phyloP scores from a whole-genome alignment of 2,113 vertebrate genomes.

The Poicephalus gulielmi region DNA sequence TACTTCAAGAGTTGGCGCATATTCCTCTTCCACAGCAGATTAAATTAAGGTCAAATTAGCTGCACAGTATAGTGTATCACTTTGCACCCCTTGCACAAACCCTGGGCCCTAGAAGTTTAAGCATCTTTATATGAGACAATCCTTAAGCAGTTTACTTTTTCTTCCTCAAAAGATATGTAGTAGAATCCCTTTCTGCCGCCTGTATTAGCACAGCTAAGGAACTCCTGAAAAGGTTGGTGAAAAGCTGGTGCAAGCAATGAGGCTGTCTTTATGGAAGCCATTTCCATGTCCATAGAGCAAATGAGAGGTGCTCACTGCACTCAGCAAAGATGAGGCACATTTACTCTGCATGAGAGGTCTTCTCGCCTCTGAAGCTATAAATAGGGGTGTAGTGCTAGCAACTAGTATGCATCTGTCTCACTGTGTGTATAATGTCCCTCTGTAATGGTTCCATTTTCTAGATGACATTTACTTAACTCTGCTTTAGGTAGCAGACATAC shows the following conservation, averaged over 20 bases:
- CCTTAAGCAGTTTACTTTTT: neutral
- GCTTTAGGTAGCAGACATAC: neutral
- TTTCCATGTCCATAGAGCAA: neutral
- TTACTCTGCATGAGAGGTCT: neutral
- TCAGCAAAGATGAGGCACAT: neutral
- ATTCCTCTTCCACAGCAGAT: neutral
- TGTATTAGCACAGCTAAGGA: neutral
- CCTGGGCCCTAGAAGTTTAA: rapidly evolving
- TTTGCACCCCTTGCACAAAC: neutral
- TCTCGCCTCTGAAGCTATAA: neutral
- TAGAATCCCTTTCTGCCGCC: neutral
- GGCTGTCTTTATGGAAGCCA: neutral
- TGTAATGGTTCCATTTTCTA: slow-evolving; percentile 13
- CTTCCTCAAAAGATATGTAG: neutral
- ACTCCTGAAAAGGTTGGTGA: neutral
- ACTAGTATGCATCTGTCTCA: neutral
- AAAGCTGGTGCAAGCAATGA: neutral
- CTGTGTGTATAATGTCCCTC: neutral
- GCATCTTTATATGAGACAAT: neutral
- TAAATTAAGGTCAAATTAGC: neutral
- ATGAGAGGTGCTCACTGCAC: neutral
- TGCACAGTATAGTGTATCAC: neutral
- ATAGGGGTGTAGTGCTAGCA: neutral
- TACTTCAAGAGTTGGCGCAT: rapidly evolving
- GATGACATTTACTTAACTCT: neutral